A percentile compares a stretch with the other conserved stretches of the same genome.
These are phyloP conservation scores for Stenodema calcarata DNA, from an alignment of 2,888 invertebrate species.

Conservation along the genomic window DNA sequence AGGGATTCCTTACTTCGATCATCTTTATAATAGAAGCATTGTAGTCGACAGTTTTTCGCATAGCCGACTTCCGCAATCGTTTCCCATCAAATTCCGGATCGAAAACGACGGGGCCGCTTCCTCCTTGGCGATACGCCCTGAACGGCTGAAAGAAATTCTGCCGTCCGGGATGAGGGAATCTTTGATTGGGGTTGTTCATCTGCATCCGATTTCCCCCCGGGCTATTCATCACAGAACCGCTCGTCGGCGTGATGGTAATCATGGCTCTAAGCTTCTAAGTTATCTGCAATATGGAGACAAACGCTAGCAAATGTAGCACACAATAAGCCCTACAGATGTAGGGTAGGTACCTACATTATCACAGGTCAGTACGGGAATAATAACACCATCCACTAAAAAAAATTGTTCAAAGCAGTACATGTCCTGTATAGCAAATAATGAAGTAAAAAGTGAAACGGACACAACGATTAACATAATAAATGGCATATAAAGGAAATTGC, in stretches of 20 bases:
- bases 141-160: conserved; percentile 65
- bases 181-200: conserved; percentile 6
- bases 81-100: conserved; percentile 89
- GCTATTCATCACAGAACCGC: conserved; percentile 17
- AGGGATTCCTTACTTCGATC: conserved; percentile 71
- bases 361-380: no score
- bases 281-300: neutral
- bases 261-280: neutral
- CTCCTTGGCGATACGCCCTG: conserved; percentile 62
- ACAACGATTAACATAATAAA: neutral
- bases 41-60: conserved; percentile 97
- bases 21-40: conserved; percentile 93
- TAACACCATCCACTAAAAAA: no score
- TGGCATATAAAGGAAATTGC: neutral
- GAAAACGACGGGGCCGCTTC: conserved; percentile 61
- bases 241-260: conserved; percentile 48
- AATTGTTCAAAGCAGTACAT: no score
- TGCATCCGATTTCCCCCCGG: conserved; percentile 41
- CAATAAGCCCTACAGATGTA: neutral
- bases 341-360: no score
- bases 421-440: no score
- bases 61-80: conserved; percentile 91
- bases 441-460: neutral
- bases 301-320: neutral
- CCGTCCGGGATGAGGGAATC: conserved; percentile 55